Evolutionary conservation across 2,113 vertebrate species (phyloP).

Genomic region (Trogon surrucura): DNA sequence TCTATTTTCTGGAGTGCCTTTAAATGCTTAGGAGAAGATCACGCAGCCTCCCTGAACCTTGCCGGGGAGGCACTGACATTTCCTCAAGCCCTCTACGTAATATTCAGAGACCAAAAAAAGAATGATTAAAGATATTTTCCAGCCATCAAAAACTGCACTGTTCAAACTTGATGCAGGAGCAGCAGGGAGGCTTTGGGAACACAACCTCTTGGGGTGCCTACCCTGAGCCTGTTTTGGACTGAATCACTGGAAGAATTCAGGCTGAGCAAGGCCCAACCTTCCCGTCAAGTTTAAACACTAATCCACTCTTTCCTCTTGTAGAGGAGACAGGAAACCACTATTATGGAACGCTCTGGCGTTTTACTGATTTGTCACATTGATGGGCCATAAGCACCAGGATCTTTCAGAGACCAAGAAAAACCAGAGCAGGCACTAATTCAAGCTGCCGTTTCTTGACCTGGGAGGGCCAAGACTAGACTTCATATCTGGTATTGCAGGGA

Average conservation of each 20-base stretch:
- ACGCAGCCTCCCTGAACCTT: neutral
- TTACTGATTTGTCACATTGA: neutral
- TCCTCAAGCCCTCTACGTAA: neutral
- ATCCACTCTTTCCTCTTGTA: neutral
- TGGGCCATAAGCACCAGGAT: neutral
- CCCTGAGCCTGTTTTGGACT: rapidly evolving
- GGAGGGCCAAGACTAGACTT: neutral
- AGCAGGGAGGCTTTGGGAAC: neutral
- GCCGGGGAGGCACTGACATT: neutral
- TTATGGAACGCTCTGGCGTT: neutral
- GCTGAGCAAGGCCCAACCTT: neutral
- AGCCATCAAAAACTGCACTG: neutral
- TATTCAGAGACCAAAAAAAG: neutral
- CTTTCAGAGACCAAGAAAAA: neutral
- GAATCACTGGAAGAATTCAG: neutral
- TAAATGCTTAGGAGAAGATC: neutral
- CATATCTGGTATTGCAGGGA: neutral
- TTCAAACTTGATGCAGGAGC: neutral
- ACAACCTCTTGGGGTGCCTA: neutral
- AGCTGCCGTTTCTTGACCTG: neutral
- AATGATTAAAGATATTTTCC: neutral
- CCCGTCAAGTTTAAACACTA: neutral
- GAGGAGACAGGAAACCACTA: neutral
- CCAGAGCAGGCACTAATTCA: neutral
- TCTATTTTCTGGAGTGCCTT: neutral